phyloP scores from a whole-genome alignment of 2,113 vertebrate genomes.

The Typhlomys cinereus region DNA sequence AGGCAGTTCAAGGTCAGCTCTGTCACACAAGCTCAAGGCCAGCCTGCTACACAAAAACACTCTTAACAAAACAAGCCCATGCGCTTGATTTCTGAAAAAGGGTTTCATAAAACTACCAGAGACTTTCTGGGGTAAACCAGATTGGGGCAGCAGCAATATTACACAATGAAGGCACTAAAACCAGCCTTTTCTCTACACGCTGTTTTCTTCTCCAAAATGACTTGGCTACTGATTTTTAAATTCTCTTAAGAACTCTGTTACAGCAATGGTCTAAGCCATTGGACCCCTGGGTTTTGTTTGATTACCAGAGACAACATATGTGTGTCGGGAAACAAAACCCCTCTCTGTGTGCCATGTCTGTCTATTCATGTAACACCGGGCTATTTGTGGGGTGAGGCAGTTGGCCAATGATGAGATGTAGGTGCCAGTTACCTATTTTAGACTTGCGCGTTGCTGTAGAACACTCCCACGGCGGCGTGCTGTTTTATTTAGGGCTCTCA shows the following conservation, averaged over 20 bases:
- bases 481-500: slow-evolving; percentile 56
- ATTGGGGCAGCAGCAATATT: neutral
- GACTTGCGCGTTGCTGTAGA: slow-evolving; percentile 48
- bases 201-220: neutral
- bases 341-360: slow-evolving; percentile 8
- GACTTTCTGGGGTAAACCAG: neutral
- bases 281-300: slow-evolving; percentile 21
- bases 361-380: slow-evolving; percentile 41
- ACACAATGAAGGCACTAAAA: neutral
- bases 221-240: neutral
- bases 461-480: neutral
- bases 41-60: neutral
- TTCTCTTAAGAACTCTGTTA: neutral
- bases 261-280: neutral
- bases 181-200: neutral
- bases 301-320: slow-evolving; percentile 3
- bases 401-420: slow-evolving; percentile 40
- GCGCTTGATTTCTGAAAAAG: neutral
- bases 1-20: neutral
- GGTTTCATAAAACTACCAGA: neutral
- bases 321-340: slow-evolving; percentile 55
- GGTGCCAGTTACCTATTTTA: slow-evolving; percentile 69
- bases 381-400: slow-evolving; percentile 72
- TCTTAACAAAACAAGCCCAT: neutral
- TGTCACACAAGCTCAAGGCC: neutral